A percentile compares a stretch with the other conserved stretches of the same genome.
Evolutionary conservation across 2,888 invertebrate genomes (phyloP).

Genomic region (Coelinius sp.): DNA sequence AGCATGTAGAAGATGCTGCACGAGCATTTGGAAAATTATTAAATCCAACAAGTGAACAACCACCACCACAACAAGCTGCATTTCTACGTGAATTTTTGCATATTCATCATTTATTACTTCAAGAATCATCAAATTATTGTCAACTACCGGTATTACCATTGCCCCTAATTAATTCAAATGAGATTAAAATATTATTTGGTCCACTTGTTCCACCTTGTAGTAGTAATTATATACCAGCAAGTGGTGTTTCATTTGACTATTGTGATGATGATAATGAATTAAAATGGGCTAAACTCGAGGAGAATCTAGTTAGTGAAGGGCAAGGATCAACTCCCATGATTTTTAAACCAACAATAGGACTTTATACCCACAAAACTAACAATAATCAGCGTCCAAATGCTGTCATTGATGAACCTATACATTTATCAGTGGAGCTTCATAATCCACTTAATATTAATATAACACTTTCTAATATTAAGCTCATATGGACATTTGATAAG

Average conservation of each 20-base stretch:
- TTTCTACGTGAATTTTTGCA: slow-evolving; percentile 91
- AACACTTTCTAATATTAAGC: slow-evolving; percentile 78
- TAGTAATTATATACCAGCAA: slow-evolving; percentile 57
- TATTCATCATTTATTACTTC: slow-evolving; percentile 76
- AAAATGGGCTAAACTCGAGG: slow-evolving; percentile 83
- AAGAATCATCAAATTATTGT: slow-evolving; percentile 62
- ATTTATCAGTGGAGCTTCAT: slow-evolving; percentile 81
- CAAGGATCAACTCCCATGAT: slow-evolving; percentile 80
- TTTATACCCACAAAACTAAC: slow-evolving; percentile 80
- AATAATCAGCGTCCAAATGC: slow-evolving; percentile 78
- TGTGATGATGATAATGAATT: slow-evolving; percentile 70
- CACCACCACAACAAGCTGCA: slow-evolving; percentile 81
- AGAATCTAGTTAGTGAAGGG: slow-evolving; percentile 81
- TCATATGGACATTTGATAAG: slow-evolving; percentile 80
- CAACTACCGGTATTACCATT: slow-evolving; percentile 80
- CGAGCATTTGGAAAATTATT: slow-evolving; percentile 85
- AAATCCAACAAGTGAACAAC: slow-evolving; percentile 80
- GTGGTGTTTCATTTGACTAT: slow-evolving; percentile 62
- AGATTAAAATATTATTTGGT: slow-evolving; percentile 80
- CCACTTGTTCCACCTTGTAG: slow-evolving; percentile 72
- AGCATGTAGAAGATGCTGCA: slow-evolving; percentile 79
- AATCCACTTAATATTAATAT: slow-evolving; percentile 84
- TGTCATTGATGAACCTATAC: slow-evolving; percentile 86
- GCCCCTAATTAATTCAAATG: slow-evolving; percentile 80
- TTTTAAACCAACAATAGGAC: slow-evolving; percentile 83